phyloP scores from a whole-genome alignment of 2,797 vertebrate genomes.

The Lagodon rhomboides region DNA sequence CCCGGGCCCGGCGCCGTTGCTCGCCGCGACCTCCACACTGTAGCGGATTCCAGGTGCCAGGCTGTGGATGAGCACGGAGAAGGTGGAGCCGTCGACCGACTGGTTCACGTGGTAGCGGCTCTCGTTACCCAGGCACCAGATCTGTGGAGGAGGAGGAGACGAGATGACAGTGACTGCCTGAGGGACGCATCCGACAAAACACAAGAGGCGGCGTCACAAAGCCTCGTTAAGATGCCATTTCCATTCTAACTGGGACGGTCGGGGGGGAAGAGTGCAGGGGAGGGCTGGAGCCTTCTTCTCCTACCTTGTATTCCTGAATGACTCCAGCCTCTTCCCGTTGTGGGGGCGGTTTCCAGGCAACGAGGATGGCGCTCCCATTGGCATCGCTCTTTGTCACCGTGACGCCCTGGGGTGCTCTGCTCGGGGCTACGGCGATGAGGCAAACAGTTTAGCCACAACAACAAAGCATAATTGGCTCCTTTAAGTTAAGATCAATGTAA shows the following conservation, averaged over 20 bases:
- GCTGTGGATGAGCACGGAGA: conserved; percentile 92
- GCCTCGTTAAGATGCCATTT: conserved; percentile 39
- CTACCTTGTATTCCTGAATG: conserved; percentile 98
- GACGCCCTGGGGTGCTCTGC: conserved; percentile 92
- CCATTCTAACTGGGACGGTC: conserved; percentile 31
- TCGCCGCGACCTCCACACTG: conserved; percentile 94
- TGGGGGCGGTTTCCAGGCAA: conserved; percentile 95
- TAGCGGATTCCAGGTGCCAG: conserved; percentile 94
- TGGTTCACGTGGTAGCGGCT: conserved; percentile 96
- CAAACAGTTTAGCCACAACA: conserved; percentile 43
- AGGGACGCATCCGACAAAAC: conserved; percentile 34
- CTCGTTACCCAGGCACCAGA: conserved; percentile 99
- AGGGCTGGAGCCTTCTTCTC: conserved; percentile 5
- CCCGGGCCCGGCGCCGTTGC: conserved; percentile 92
- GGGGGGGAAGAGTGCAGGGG: neutral
- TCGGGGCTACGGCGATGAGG: conserved; percentile 87
- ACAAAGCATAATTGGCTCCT: conserved; percentile 5
- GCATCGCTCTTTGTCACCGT: conserved; percentile 93
- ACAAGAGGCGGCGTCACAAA: conserved; percentile 16
- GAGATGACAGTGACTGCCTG: conserved; percentile 45
- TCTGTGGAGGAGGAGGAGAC: conserved; percentile 77
- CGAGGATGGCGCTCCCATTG: conserved; percentile 93
- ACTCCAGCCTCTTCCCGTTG: conserved; percentile 91
- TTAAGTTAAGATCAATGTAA: too few species aligned
- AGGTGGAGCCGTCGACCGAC: conserved; percentile 93